Evolutionary conservation across 2,888 invertebrate species (phyloP), one percentile per base, ranked within the genome.

Genomic region (Epinotia brunnichana): DNA sequence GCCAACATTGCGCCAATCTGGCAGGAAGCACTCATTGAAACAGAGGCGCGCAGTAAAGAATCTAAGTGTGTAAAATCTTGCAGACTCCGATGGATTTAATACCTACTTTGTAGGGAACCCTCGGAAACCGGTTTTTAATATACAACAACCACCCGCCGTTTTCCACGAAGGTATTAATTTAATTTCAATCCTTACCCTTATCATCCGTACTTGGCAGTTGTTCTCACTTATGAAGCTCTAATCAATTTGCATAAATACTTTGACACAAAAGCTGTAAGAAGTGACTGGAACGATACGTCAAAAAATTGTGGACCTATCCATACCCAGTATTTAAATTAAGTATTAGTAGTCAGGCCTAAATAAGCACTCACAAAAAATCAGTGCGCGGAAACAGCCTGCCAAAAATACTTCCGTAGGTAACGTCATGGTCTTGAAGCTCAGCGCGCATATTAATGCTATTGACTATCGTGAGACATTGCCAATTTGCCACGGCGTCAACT

Each of bases 351-450:
- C 2, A 41, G 41, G 41, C 39, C 39, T 39, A 41, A 11, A 41
- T 13, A 41, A 41, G 13, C 13, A 41, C 41, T 41, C 41, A 13
- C 3, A 41, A 3, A 48, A 44, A 48, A n/a, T 44, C 48, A 48
- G n/a, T 48, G n/a, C 48, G 48, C n/a, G n/a, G 48, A 48, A n/a
- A 48, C 48, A 48, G n/a, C 48, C 48, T 48, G n/a, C n/a, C 48
- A 48, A 48, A 48, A 48, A 48, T 48, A 48, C 48, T n/a, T 48
- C n/a, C 44, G 48, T n/a, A n/a, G 44, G 3, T 13, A 41, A 41
- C 13, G 41, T n/a, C 13, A 13, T 15, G 13, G 13, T 17, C 10
- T 10, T 10, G 9, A 0, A 24, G 29, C 57, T 29, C 57, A 13
- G 0, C 29, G 29, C 9, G n/a, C 29, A 24, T 29, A 15, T 13